phyloP scores from a whole-genome alignment of 1,140 invertebrate species.

The Listronotus bonariensis region DNA sequence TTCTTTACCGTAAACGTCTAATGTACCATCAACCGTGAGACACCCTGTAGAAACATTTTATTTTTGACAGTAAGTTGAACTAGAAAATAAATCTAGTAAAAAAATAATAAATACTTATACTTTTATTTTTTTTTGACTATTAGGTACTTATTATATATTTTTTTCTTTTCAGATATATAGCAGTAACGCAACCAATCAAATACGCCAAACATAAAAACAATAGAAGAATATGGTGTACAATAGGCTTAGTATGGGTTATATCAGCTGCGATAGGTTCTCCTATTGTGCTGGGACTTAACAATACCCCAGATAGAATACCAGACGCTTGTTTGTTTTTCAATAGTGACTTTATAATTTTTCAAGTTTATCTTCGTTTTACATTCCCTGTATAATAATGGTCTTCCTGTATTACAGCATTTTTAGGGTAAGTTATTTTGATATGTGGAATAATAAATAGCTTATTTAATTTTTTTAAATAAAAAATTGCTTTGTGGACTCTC shows the following conservation, averaged over 20 bases:
- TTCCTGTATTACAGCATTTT: slow-evolving; percentile 99
- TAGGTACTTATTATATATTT: too few species aligned
- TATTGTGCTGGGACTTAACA: slow-evolving; percentile 94
- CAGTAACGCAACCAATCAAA: slow-evolving; percentile 97
- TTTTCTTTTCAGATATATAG: slow-evolving; percentile 85
- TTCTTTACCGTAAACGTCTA: too few species aligned
- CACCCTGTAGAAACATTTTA: too few species aligned
- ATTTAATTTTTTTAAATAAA: too few species aligned
- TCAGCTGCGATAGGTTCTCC: slow-evolving; percentile 96
- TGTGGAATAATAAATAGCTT: too few species aligned
- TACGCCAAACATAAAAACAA: slow-evolving; percentile 99
- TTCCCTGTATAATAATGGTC: slow-evolving; percentile 98
- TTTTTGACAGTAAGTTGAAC: too few species aligned
- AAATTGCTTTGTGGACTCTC: too few species aligned
- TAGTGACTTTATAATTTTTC: slow-evolving; percentile 96
- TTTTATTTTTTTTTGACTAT: too few species aligned
- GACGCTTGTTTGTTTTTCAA: slow-evolving; percentile 96
- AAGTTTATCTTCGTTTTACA: slow-evolving; percentile 97
- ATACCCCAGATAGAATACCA: slow-evolving; percentile 76
- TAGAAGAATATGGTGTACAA: slow-evolving; percentile 91
- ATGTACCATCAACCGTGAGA: too few species aligned
- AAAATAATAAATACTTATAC: too few species aligned
- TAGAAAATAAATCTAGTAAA: too few species aligned
- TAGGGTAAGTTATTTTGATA: slow-evolving; percentile 77
- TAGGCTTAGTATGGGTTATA: slow-evolving; percentile 95